phyloP scores from a whole-genome alignment of 2,113 vertebrate genomes.

The Pelodiscus sinensis region DNA sequence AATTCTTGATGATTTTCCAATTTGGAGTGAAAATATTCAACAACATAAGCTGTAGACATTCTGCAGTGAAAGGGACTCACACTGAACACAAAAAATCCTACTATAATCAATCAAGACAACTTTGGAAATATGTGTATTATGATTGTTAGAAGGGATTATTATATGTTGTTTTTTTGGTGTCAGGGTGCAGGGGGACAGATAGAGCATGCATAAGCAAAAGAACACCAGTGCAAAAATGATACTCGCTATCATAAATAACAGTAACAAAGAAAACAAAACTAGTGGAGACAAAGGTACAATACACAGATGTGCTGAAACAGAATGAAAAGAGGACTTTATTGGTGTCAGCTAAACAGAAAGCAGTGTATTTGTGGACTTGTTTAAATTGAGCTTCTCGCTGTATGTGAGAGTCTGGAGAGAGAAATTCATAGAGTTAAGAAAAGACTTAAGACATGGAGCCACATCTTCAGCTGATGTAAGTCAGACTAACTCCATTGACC shows the following conservation, averaged over 20 bases:
- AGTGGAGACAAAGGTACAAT: not conserved
- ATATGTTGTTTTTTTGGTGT: not conserved
- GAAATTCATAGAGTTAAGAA: constrained; percentile 22
- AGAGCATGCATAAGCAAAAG: not conserved
- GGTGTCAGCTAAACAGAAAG: constrained; percentile 54
- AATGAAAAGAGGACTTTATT: not conserved
- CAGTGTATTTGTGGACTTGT: constrained; percentile 43
- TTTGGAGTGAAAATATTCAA: not conserved
- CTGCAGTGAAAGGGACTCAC: not conserved
- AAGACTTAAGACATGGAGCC: not conserved
- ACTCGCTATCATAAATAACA: constrained; percentile 29
- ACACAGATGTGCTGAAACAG: constrained; percentile 23
- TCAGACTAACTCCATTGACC: not conserved
- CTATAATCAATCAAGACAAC: not conserved
- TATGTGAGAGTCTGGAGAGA: constrained; percentile 22
- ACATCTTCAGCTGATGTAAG: not conserved
- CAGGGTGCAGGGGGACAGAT: not conserved
- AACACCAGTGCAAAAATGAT: not conserved
- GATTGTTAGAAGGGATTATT: not conserved
- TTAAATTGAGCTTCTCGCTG: constrained; percentile 44
- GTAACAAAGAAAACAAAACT: not conserved
- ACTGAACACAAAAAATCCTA: not conserved
- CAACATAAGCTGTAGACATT: not conserved
- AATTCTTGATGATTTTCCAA: not conserved
- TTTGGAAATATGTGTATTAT: not conserved